phyloP scores from a whole-genome alignment of 2,797 vertebrate species.

The Gambusia yucatana region DNA sequence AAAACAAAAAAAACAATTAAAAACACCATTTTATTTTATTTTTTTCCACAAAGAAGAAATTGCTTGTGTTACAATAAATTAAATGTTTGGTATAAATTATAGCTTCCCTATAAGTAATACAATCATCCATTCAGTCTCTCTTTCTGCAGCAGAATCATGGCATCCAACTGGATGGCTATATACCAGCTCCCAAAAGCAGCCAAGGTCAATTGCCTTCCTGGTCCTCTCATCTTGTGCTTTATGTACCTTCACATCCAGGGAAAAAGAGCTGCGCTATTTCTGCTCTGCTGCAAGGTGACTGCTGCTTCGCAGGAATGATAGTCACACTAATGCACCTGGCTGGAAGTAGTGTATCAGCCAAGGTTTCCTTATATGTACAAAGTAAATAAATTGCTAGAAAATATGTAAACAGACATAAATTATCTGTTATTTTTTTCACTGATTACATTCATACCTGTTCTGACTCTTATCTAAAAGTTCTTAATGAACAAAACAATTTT shows the following conservation, averaged over 20 bases:
- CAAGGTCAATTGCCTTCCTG: conserved; percentile 83
- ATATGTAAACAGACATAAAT: neutral
- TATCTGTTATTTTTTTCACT: neutral
- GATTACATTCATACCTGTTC: neutral
- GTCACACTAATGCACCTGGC: conserved; percentile 26
- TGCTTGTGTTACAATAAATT: neutral
- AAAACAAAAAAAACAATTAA: neutral
- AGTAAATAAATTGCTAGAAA: neutral
- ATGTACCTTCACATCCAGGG: conserved; percentile 78
- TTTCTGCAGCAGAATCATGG: conserved; percentile 56
- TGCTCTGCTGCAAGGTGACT: conserved; percentile 83
- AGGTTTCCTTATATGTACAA: conserved; percentile 11
- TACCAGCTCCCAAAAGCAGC: conserved; percentile 70
- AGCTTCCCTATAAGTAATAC: conserved; percentile 49
- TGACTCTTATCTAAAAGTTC: neutral
- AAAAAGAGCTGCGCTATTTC: conserved; percentile 75
- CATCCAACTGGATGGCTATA: conserved; percentile 62
- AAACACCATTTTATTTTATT: neutral
- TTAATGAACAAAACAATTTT: neutral
- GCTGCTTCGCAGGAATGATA: conserved; percentile 59
- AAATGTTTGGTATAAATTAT: conserved; percentile 33
- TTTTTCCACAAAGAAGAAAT: neutral
- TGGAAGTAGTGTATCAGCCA: conserved; percentile 11
- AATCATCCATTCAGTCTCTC: conserved; percentile 18
- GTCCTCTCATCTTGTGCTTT: conserved; percentile 81